Conservation (phyloP, 2,888 invertebrate species). For the Lycocerus yunnanus region DNA sequence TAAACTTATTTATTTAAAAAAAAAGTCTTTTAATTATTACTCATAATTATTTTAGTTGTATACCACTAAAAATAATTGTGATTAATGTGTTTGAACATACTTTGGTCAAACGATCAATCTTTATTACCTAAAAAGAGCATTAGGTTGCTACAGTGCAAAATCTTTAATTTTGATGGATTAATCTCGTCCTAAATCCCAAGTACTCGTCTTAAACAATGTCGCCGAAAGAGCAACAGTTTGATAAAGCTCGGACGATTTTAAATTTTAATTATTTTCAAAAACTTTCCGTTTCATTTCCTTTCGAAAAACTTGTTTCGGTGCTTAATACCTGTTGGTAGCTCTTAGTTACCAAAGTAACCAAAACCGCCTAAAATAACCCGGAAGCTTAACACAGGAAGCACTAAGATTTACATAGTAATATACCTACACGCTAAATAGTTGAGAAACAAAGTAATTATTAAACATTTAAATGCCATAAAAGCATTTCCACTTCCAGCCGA, state of each 20-base stretch:
- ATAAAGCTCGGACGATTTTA: background rate
- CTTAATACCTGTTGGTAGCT: constrained; percentile 15
- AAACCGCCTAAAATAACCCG: constrained; percentile 8
- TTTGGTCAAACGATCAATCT: constrained; percentile 18
- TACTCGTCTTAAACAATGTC: background rate
- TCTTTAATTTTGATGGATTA: constrained; percentile 26
- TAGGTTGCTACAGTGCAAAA: constrained; percentile 12
- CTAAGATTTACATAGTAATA: constrained; percentile 20
- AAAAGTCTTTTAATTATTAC: too few relatives aligned
- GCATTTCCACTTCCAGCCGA: background rate
- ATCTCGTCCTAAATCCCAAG: background rate
- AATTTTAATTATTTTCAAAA: background rate
- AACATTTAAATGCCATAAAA: background rate
- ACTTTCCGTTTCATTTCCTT: background rate
- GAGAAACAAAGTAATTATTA: background rate
- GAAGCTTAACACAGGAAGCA: constrained; percentile 19
- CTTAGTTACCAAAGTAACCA: constrained; percentile 1
- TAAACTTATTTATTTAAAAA: background rate
- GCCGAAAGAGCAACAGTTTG: background rate
- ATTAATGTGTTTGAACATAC: constrained; percentile 15
- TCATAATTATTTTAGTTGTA: background rate
- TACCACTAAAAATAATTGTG: constrained; percentile 11
- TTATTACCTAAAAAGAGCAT: constrained; percentile 19
- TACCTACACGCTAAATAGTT: background rate
- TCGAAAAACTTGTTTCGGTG: background rate